Conservation (phyloP, 2,888 invertebrate species). For the Octodonta nipae region DNA sequence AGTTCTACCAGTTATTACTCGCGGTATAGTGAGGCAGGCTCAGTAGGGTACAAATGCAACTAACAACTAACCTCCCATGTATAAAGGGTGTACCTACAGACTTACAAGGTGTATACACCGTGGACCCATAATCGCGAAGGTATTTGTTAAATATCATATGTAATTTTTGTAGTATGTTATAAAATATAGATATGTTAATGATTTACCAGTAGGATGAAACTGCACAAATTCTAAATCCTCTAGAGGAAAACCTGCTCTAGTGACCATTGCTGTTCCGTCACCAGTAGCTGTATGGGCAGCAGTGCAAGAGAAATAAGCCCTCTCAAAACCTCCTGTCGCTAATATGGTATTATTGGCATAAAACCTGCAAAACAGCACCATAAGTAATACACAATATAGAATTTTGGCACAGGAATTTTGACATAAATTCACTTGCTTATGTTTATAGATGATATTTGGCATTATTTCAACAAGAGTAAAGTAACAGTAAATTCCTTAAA, state of each 20-base stretch:
- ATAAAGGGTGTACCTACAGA: too few relatives aligned
- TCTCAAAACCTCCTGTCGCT: slow-evolving; percentile 76
- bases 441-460: too few relatives aligned
- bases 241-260: slow-evolving; percentile 80
- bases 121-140: too few relatives aligned
- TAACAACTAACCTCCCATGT: too few relatives aligned
- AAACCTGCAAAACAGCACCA: slow-evolving; percentile 13
- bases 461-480: too few relatives aligned
- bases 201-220: slow-evolving; percentile 87
- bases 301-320: slow-evolving; percentile 92
- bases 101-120: too few relatives aligned
- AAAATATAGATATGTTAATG: neutral
- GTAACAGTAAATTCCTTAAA: too few relatives aligned
- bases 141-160: too few relatives aligned
- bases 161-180: too few relatives aligned
- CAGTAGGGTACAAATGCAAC: too few relatives aligned
- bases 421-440: neutral
- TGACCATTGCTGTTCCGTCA: slow-evolving; percentile 87
- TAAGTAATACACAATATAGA: neutral
- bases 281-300: slow-evolving; percentile 96
- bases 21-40: too few relatives aligned
- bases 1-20: too few relatives aligned
- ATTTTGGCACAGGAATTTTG: neutral
- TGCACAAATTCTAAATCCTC: slow-evolving; percentile 97
- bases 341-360: slow-evolving; percentile 31